Conservation (phyloP, 2,113 vertebrate genomes). For the Indicator maculatus region DNA sequence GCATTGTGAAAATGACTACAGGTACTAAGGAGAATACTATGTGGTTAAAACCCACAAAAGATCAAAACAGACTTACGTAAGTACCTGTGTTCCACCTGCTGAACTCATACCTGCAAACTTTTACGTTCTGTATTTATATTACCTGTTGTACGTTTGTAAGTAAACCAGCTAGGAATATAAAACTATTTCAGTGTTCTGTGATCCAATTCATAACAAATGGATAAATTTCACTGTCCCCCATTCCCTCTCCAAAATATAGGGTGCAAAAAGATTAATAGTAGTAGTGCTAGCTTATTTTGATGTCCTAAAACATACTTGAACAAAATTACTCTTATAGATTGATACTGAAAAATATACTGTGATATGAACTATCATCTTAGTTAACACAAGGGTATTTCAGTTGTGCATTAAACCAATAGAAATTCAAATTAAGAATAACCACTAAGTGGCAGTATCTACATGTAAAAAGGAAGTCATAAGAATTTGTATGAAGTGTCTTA, state of each 20-base stretch:
- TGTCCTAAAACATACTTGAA: not conserved
- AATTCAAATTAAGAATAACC: constrained; percentile 1
- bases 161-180: not conserved
- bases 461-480: not conserved
- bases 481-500: not conserved
- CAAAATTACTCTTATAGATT: not conserved
- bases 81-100: not conserved
- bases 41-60: not conserved
- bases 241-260: fast-evolving
- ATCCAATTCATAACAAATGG: not conserved
- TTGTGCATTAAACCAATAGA: not conserved
- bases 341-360: not conserved
- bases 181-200: not conserved
- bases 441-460: constrained; percentile 56
- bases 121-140: not conserved
- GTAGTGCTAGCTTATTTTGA: not conserved
- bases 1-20: not conserved
- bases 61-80: not conserved
- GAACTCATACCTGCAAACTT: not conserved
- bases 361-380: not conserved
- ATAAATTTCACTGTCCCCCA: not conserved
- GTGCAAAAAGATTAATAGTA: not conserved
- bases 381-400: not conserved
- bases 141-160: not conserved
- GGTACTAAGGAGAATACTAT: not conserved